Evolutionary conservation across 2,888 invertebrate genomes (phyloP).

Genomic region (Taphrorychus bicolor): DNA sequence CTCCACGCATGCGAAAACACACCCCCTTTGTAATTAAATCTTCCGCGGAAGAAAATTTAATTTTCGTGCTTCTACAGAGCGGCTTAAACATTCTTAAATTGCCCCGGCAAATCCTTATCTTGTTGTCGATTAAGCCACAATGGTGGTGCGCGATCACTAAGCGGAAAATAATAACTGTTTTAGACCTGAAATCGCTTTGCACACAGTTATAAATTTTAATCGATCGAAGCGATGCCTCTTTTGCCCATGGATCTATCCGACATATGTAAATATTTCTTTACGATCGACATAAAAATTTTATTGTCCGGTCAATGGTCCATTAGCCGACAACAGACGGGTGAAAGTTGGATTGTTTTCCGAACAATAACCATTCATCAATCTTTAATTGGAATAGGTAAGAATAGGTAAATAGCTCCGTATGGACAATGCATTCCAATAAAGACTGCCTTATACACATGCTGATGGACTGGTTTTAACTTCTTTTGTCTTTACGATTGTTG

Average conservation of each 20-base stretch:
- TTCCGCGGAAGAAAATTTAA: conserved; percentile 41
- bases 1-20: conserved; percentile 43
- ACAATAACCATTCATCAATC: conserved; percentile 61
- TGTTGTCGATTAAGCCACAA: not conserved
- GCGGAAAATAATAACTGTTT: conserved; percentile 4
- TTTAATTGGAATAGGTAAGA: conserved; percentile 61
- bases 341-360: conserved; percentile 58
- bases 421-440: conserved; percentile 54
- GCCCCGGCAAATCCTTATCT: too few species aligned
- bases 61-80: conserved; percentile 22
- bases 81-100: conserved; percentile 16
- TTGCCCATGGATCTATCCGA: not conserved
- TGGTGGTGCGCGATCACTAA: not conserved
- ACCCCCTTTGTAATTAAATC: conserved; percentile 45
- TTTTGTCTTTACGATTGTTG: conserved; percentile 57
- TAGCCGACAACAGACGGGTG: conserved; percentile 49
- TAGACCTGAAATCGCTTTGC: not conserved
- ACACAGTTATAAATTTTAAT: too few species aligned
- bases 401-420: conserved; percentile 58
- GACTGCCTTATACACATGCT: conserved; percentile 57
- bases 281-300: conserved; percentile 22
- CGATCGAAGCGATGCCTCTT: too few species aligned
- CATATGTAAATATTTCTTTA: conserved; percentile 18
- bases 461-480: conserved; percentile 56
- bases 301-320: conserved; percentile 24